phyloP scores from a whole-genome alignment of 2,797 vertebrate species.

The Pangasius larnaudii region DNA sequence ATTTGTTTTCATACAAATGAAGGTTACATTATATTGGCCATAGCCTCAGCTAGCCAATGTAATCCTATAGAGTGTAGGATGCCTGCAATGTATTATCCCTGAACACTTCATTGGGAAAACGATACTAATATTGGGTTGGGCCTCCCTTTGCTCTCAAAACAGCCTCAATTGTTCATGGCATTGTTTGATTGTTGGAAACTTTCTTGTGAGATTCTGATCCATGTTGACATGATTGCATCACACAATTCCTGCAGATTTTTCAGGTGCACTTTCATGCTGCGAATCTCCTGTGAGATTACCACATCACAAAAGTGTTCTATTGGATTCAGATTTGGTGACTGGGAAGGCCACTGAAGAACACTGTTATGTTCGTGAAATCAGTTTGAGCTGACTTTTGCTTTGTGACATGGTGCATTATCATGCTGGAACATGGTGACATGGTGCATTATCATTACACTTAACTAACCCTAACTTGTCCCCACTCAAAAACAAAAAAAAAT shows the following conservation, averaged over 20 bases:
- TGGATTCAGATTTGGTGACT: neutral
- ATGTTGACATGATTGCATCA: neutral
- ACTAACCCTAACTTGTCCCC: too few species aligned
- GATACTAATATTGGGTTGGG: neutral
- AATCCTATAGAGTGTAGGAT: neutral
- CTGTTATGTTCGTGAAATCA: neutral
- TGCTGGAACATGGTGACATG: too few species aligned
- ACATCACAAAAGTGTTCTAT: neutral
- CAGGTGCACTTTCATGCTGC: neutral
- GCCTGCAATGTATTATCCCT: neutral
- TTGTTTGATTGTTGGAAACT: neutral
- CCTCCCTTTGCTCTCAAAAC: neutral
- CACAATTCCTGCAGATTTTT: neutral
- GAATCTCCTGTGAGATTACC: neutral
- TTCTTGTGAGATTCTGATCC: neutral
- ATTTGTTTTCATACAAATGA: neutral
- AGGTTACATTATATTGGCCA: neutral
- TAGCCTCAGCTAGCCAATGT: neutral
- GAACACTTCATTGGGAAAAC: neutral
- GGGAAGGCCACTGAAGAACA: neutral
- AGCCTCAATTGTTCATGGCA: neutral
- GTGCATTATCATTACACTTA: too few species aligned
- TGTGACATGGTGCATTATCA: too few species aligned
- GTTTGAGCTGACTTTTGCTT: neutral
- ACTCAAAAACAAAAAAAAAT: too few species aligned